Base-by-base conservation (phyloP, 92 coral and sea anemone species). In the Epizoanthus illoricatus region DNA sequence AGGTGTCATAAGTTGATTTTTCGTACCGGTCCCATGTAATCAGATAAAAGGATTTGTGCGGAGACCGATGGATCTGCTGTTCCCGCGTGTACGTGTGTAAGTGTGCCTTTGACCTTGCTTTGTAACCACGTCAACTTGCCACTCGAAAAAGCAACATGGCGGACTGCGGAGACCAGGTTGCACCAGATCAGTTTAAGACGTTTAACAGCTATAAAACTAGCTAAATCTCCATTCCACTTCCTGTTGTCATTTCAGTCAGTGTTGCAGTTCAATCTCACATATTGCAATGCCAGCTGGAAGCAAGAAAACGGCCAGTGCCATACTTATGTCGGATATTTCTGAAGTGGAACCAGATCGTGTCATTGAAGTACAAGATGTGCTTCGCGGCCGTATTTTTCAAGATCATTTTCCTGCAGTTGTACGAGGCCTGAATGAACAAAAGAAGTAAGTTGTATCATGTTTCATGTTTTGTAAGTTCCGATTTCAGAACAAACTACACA, bases 341-440 rank as follows among this genome's bases (percentile, higher is more conserved):
- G 79, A 43, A 65, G 83, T 75, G 61, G 54, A 78, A 16, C 71
- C 71, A 62, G 86, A 88, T 11, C 81, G 76, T 73, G 82, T 85
- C 4, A 21, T 61, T 28, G 92, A 73, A 68, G 88, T 81, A 41
- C 83, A 86, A 40, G 86, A 82, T 45, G 70, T 90, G 16, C 45
- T 95, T 19, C 97, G 94, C 47, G 89, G 96, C 40, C 88, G 98
- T 42, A 67, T 95, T 57, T 95, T 95, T 83, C 88, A 81, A 24
- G 96, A 92, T 28, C 89, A 93, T 17, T 47, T 86, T 24, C 95
- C 97, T 3, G 76, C 84, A 58, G 33, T 54, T 40, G 65, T 93
- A 17, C 86, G 78, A 78, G 97, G 98, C 19, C 86, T 95, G 54
- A 94, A 89, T 54, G 92, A 91, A 64, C 97, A 91, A 69, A 84